These are phyloP conservation scores for Tryphoninae sp. DNA, from an alignment of 2,888 invertebrate genomes.

Conservation along the genomic window DNA sequence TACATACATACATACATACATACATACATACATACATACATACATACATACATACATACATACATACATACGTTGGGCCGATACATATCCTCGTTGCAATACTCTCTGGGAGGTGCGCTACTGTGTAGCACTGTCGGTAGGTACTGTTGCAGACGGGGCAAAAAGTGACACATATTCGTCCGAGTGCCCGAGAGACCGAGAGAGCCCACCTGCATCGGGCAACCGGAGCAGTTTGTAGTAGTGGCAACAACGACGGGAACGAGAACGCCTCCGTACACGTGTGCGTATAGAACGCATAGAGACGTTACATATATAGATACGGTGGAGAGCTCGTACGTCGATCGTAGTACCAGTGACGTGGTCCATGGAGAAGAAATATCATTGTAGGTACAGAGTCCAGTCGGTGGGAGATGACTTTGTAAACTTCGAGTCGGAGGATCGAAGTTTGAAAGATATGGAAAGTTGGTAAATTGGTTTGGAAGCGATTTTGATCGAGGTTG, in stretches of 20 bases:
- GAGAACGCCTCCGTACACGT: slow-evolving; percentile 23
- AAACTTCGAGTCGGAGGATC: background rate
- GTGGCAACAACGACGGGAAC: slow-evolving; percentile 14
- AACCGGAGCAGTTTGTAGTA: background rate
- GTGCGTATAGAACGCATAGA: background rate
- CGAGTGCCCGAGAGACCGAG: slow-evolving; percentile 58
- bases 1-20: background rate
- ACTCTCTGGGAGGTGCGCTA: slow-evolving; percentile 22
- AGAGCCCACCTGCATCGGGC: slow-evolving; percentile 14
- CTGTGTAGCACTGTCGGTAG: slow-evolving; percentile 45
- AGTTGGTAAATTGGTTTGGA: background rate
- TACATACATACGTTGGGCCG: background rate
- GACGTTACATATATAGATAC: background rate
- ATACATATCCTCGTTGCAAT: slow-evolving; percentile 25
- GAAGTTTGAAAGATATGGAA: background rate
- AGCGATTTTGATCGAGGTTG: background rate
- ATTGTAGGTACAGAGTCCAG: too few species aligned
- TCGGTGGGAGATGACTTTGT: background rate
- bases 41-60: background rate
- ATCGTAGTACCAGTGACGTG: background rate
- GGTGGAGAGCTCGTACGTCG: background rate
- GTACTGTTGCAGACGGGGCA: slow-evolving; percentile 53
- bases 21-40: background rate
- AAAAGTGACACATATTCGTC: slow-evolving; percentile 69
- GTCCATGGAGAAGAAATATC: background rate